phyloP scores from a whole-genome alignment of 2,113 vertebrate species.

The Triplophysa rosa region DNA sequence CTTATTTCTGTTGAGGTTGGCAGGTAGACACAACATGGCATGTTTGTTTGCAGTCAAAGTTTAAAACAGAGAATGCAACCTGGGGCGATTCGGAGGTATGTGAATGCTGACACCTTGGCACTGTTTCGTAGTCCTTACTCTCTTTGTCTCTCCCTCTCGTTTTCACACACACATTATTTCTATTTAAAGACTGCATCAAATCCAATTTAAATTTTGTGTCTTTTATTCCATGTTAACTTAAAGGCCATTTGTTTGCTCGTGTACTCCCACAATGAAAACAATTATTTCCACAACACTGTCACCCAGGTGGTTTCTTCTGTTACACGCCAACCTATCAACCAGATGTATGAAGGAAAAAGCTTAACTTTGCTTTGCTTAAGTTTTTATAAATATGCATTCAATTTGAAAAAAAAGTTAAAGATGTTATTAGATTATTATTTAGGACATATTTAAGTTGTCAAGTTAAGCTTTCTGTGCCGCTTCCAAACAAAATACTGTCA shows the following conservation, averaged over 20 bases:
- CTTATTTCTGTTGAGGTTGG: conserved; percentile 44
- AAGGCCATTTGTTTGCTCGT: no score
- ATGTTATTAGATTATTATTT: no score
- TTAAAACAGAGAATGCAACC: conserved; percentile 28
- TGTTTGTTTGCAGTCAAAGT: conserved; percentile 45
- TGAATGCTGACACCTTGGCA: conserved; percentile 23
- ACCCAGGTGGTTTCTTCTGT: conserved; percentile 69
- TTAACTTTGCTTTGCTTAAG: no score
- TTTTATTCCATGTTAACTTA: background rate
- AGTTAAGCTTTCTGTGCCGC: no score
- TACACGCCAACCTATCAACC: conserved; percentile 28
- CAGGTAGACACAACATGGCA: conserved; percentile 44
- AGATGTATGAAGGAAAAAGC: conserved; percentile 57
- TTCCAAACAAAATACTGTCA: no score
- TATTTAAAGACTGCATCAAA: background rate
- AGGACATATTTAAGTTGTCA: no score
- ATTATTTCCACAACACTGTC: background rate
- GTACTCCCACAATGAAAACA: background rate
- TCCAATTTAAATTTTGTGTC: background rate
- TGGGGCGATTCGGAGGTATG: background rate
- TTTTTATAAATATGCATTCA: no score
- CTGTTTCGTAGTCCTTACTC: background rate
- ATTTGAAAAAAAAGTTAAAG: no score
- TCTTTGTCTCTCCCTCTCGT: conserved; percentile 9
- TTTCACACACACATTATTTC: background rate